phyloP scores from a whole-genome alignment of 2,888 invertebrate genomes.

The Listrodromus nycthemerus region DNA sequence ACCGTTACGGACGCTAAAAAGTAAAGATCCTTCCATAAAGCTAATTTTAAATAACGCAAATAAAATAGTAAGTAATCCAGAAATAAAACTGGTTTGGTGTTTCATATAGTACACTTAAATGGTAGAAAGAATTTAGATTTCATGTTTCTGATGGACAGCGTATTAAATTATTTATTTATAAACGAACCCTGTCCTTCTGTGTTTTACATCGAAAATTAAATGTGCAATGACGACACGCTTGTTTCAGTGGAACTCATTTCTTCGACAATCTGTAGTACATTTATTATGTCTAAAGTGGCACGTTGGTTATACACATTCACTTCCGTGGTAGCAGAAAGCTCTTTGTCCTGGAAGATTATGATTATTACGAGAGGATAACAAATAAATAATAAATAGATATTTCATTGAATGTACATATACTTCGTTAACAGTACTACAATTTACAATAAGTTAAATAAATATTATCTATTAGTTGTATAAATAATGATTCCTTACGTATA shows the following conservation, averaged over 20 bases:
- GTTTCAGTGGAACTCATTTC: background rate
- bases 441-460: constrained; percentile 79
- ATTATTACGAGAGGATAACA: background rate
- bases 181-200: no score
- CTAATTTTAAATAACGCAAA: no score
- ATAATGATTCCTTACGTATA: constrained; percentile 35
- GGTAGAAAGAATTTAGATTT: no score
- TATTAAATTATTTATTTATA: no score
- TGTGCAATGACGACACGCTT: no score
- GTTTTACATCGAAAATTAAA: no score
- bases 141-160: no score
- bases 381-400: background rate
- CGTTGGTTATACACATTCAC: background rate
- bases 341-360: background rate
- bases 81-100: no score
- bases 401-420: constrained; percentile 51
- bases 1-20: no score
- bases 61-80: no score
- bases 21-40: no score
- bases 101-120: no score
- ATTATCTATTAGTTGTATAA: constrained; percentile 57
- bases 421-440: constrained; percentile 68
- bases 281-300: background rate
- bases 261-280: background rate
- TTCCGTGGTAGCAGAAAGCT: background rate